phyloP scores from a whole-genome alignment of 1,140 invertebrate species.

The Zelostemma sp. region DNA sequence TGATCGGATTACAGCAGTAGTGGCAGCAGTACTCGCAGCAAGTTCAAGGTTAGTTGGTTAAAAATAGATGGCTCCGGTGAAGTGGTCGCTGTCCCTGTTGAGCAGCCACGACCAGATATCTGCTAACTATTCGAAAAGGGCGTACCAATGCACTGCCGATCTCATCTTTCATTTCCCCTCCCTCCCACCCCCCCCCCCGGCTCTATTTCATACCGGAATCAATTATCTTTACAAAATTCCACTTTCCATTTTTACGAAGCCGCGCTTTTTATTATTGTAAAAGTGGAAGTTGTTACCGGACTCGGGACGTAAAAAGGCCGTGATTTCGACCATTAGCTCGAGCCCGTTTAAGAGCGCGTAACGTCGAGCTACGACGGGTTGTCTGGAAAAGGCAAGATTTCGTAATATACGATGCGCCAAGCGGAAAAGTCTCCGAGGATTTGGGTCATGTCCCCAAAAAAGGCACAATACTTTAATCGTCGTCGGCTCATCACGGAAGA shows the following conservation, averaged over 20 bases:
- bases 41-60: conserved; percentile 51
- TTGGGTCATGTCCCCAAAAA: conserved; percentile 42
- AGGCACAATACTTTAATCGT: conserved; percentile 40
- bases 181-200: not conserved
- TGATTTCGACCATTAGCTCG: conserved; percentile 1
- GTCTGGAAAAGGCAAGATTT: conserved; percentile 30
- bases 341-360: not conserved
- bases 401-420: conserved; percentile 22
- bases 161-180: conserved; percentile 36
- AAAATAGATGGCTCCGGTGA: conserved; percentile 42
- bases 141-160: conserved; percentile 34
- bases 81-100: conserved; percentile 38
- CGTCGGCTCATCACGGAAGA: conserved; percentile 36
- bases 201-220: not conserved
- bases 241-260: not conserved
- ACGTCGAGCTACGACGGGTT: not conserved
- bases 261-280: too few species aligned
- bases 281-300: too few species aligned
- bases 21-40: conserved; percentile 46
- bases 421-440: conserved; percentile 30
- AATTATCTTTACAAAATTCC: not conserved
- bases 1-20: conserved; percentile 60
- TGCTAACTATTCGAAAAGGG: conserved; percentile 24
- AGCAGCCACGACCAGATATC: conserved; percentile 30
- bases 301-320: not conserved